phyloP scores from a whole-genome alignment of 2,113 vertebrate species.

The Salvelinus sp. region DNA sequence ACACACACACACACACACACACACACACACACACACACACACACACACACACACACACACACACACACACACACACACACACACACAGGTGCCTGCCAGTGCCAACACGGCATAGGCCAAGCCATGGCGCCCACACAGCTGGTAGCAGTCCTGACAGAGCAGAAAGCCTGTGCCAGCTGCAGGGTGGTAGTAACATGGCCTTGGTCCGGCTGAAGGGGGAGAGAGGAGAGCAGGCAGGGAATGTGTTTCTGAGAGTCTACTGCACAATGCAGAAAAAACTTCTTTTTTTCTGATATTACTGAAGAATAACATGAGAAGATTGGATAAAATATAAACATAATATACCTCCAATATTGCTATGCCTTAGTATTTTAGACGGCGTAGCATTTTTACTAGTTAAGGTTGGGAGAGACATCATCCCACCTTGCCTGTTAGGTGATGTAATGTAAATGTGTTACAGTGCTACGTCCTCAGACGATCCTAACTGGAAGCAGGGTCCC shows the following conservation, averaged over 20 bases:
- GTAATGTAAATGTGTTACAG: constrained; percentile 29
- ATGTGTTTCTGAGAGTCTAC: constrained; percentile 44
- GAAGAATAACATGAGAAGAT: too few relatives aligned
- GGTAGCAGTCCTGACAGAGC: constrained; percentile 25
- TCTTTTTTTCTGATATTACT: too few relatives aligned
- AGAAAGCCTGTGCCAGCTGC: constrained; percentile 24
- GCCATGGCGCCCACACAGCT: constrained; percentile 66
- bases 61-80: background rate
- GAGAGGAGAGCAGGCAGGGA: constrained; percentile 12
- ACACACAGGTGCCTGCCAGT: background rate
- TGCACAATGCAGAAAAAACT: constrained; percentile 12
- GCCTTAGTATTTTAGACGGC: too few relatives aligned
- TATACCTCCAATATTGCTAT: too few relatives aligned
- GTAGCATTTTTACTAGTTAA: too few relatives aligned
- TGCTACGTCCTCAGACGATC: constrained; percentile 59
- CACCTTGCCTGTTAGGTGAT: background rate
- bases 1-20: background rate
- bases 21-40: background rate
- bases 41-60: background rate
- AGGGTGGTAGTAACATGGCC: constrained; percentile 53
- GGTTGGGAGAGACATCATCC: too few relatives aligned
- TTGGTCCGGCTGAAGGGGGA: constrained; percentile 58
- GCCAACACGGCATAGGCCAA: background rate
- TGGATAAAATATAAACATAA: too few relatives aligned
- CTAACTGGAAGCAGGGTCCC: constrained; percentile 66